Evolutionary conservation across 2,113 vertebrate genomes (phyloP).

Genomic region (Zapus hudsonius): DNA sequence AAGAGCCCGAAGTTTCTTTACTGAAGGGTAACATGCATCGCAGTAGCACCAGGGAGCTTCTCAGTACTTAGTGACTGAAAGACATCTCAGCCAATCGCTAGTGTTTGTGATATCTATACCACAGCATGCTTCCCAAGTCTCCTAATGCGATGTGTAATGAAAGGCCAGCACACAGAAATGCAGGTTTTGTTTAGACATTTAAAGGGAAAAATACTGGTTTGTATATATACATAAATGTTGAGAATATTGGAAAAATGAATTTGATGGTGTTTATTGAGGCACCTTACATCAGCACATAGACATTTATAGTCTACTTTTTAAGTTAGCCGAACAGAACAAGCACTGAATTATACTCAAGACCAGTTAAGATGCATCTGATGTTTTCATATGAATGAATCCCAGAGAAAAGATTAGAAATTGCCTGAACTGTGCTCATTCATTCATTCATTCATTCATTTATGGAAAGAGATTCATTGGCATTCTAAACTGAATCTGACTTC

Average conservation of each 20-base stretch:
- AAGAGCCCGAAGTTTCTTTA: neutral
- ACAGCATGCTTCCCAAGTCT: neutral
- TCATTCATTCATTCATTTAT: neutral
- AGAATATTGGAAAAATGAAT: neutral
- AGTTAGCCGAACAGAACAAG: neutral
- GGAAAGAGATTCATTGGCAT: neutral
- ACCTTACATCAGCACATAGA: neutral
- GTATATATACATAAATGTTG: neutral
- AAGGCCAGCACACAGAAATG: neutral
- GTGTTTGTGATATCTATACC: too few species aligned
- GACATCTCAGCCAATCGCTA: neutral
- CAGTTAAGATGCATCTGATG: neutral
- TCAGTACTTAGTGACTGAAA: neutral
- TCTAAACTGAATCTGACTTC: neutral
- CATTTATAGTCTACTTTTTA: slow-evolving; percentile 12
- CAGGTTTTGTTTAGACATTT: neutral
- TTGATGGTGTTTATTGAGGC: neutral
- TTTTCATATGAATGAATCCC: slow-evolving; percentile 1
- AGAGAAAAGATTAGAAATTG: neutral
- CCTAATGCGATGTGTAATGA: neutral
- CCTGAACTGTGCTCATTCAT: neutral
- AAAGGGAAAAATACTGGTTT: slow-evolving; percentile 17
- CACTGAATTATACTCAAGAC: neutral
- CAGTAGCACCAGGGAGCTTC: neutral
- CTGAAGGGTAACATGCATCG: neutral